Evolutionary conservation across 2,888 invertebrate species (phyloP), one percentile per base, ranked within the genome.

Genomic region (Allolobophora icterica): DNA sequence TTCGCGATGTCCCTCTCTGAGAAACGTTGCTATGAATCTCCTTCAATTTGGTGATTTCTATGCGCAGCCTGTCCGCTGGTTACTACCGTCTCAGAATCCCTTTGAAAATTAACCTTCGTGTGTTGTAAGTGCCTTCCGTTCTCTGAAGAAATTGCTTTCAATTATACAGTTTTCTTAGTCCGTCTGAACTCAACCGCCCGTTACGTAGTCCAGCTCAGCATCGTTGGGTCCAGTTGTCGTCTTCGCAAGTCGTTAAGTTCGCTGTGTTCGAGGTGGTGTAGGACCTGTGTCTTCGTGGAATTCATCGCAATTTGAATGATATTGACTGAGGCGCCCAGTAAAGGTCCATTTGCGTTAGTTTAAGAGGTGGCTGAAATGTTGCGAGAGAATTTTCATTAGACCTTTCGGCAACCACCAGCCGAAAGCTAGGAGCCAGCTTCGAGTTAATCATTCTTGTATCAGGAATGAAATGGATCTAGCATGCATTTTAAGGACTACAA

Each of bases 51-150:
- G 71, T 71, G n/a, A 71, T 71, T 71, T 71, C 71, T 6, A 71
- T 71, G 30, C 71, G 30, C 71, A 8, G 71, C 71, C 71, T 17
- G 30, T n/a, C 71, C 11, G n/a, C 2, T n/a, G 52, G 4, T 71
- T 71, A 71, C 71, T n/a, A n/a, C 71, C 71, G n/a, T 71, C 71
- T 71, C 8, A 71, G n/a, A 71, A 71, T 71, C 71, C 71, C 71
- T n/a, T 71, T 17, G 30, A 71, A 71, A 71, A 71, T 71, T 30
- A 71, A 5, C 71, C 30, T n/a, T 30, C 17, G 30, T 8, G 8
- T 8, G 71, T 11, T 30, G 71, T 30, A 71, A 71, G n/a, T 17
- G 71, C 71, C 71, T 71, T 71, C n/a, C n/a, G 71, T 71, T 30
- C 71, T n/a, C 15, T n/a, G 71, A 71, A 71, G 30, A 30, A n/a